Conservation (phyloP, 2,888 invertebrate species). For the Volucella bombylans region DNA sequence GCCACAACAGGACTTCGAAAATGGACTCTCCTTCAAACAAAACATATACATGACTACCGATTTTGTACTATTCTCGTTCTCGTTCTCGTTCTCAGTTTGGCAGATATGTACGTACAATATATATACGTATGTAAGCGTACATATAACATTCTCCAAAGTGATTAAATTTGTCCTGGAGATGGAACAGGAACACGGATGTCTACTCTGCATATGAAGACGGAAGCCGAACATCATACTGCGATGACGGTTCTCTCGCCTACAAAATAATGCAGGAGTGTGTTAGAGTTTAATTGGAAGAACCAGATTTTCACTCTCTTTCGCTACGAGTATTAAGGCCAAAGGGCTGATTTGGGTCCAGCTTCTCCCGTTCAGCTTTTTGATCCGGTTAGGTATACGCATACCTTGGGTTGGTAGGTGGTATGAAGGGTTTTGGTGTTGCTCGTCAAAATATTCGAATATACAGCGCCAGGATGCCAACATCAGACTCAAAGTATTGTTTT, state of each 20-base stretch:
- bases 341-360: conserved; percentile 28
- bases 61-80: too few relatives aligned
- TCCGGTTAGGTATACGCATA: conserved; percentile 33
- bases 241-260: conserved; percentile 45
- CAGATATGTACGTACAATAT: too few relatives aligned
- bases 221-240: conserved; percentile 8
- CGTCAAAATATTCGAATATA: conserved; percentile 51
- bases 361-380: conserved; percentile 23
- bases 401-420: conserved; percentile 4
- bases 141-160: conserved; percentile 70
- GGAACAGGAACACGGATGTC: conserved; percentile 56
- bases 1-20: conserved; percentile 61
- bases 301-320: conserved; percentile 26
- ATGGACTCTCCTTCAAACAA: conserved; percentile 69
- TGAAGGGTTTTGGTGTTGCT: conserved; percentile 1
- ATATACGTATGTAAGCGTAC: too few relatives aligned
- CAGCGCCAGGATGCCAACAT: conserved; percentile 49
- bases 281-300: conserved; percentile 46
- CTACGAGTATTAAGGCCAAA: conserved; percentile 23
- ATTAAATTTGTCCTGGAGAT: conserved; percentile 69
- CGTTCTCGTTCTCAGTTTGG: too few relatives aligned
- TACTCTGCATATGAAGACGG: conserved; percentile 52
- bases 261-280: conserved; percentile 18
- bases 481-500: conserved; percentile 65
- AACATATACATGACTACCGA: too few relatives aligned